A percentile compares a stretch with the other conserved stretches of the same genome.
These are phyloP conservation scores for Plagodis dolabraria DNA, from an alignment of 2,888 invertebrate species.

Conservation along the genomic window DNA sequence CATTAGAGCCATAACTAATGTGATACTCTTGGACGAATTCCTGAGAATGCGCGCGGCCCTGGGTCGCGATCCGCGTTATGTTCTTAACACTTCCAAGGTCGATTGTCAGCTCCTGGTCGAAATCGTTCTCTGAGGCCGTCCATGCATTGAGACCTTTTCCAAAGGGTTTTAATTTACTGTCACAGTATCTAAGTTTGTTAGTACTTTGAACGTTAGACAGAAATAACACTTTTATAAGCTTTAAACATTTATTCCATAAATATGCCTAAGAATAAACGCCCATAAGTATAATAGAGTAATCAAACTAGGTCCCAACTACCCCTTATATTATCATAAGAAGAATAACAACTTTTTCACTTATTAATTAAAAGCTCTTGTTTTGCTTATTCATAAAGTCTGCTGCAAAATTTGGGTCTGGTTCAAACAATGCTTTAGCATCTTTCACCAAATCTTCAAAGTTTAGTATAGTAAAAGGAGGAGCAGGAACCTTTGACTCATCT, in stretches of 20 bases:
- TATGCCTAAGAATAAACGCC: constrained; percentile 4
- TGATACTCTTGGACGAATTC: constrained; percentile 97
- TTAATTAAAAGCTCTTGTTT: constrained; percentile 45
- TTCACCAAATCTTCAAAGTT: constrained; percentile 85
- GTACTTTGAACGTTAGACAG: constrained; percentile 34
- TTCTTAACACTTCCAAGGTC: constrained; percentile 95
- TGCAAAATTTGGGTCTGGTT: constrained; percentile 83
- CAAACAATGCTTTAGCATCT: constrained; percentile 70
- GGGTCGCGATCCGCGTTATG: constrained; percentile 94
- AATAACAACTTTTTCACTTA: constrained; percentile 10
- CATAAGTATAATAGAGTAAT: background rate
- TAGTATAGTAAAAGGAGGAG: constrained; percentile 80
- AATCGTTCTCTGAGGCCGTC: constrained; percentile 96
- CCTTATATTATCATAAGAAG: background rate
- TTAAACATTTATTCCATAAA: constrained; percentile 21
- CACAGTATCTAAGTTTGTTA: constrained; percentile 40
- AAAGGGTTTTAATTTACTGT: constrained; percentile 40
- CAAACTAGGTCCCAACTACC: constrained; percentile 11
- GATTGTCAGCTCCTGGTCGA: constrained; percentile 95
- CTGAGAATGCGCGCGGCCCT: constrained; percentile 94
- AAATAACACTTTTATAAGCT: constrained; percentile 24
- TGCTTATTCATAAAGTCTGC: constrained; percentile 85
- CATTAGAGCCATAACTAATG: constrained; percentile 96
- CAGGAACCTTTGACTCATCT: constrained; percentile 44
- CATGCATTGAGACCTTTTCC: constrained; percentile 94